Base-by-base conservation (phyloP, 2,888 invertebrate genomes). In the Mayetiola destructor region DNA sequence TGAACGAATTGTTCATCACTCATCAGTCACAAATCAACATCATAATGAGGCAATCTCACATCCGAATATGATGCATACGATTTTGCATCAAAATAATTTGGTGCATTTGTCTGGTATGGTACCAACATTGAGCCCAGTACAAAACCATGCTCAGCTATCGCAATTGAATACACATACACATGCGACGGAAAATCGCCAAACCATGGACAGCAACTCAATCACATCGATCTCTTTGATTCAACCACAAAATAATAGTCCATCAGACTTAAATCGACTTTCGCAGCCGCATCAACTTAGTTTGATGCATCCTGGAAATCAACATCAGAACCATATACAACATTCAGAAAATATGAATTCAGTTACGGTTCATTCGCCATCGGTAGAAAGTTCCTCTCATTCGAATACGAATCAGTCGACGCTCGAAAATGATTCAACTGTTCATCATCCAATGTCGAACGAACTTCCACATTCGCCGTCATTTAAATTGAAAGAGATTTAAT, bases 371-470 rank as follows among this genome's bases (percentile, higher is more conserved):
- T 27, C 12, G 20, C 30, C 32, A 20, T n/a, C 55, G 14, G 36
- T 55, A 14, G 55, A 30, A 30, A 16, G 55, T 1, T 16, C 55
- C 1, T 37, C 57, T 23, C 23, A 40, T 10, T 29, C 18, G n/a
- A 14, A 23, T 12, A 30, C 54, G 9, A 10, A 9, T 18, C 23
- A 56, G 30, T 10, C 32, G 21, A 23, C 32, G 2, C 36, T 64
- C 62, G 35, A 48, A 30, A 53, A 55, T 6, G 59, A 66, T 62
- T 67, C 68, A 20, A 69, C 68, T 60, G n/a, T 48, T 14, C 48
- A 68, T 71, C 21, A 69, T 70, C 42, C 67, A 68, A 61, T 69
- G 69, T 18, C 68, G 71, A 57, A 69, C 69, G 56, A 70, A 71
- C 70, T 71, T 14, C 69, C 71, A 12, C 65, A 65, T 59, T 66